Conservation (phyloP, 1,140 invertebrate species). For the Aplysia californica region DNA sequence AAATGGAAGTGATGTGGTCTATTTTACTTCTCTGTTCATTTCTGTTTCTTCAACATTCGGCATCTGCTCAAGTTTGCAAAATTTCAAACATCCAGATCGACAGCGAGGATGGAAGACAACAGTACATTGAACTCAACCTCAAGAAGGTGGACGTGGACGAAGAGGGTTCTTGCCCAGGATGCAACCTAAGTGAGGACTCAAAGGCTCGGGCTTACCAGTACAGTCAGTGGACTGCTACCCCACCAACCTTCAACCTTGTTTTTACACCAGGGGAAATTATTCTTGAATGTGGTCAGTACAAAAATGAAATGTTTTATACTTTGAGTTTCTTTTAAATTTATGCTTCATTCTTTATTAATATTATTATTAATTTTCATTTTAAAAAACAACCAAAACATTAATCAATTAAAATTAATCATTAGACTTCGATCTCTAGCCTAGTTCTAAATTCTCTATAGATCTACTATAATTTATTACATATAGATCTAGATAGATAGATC, state of each 20-base stretch:
- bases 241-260: not conserved
- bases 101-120: constrained; percentile 1
- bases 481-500: no score
- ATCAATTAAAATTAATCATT: no score
- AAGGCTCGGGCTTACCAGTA: not conserved
- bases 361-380: no score
- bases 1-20: not conserved
- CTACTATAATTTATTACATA: no score
- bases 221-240: not conserved
- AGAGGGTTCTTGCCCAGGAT: not conserved
- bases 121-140: constrained; percentile 2
- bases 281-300: not conserved
- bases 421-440: no score
- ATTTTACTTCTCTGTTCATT: no score
- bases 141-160: not conserved
- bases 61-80: not conserved
- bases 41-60: not conserved
- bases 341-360: no score
- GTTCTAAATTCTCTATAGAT: no score
- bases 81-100: constrained; percentile 4
- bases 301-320: no score
- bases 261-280: constrained; percentile 1
- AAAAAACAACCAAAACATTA: no score
- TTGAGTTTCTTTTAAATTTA: no score
- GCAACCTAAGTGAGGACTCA: not conserved